phyloP scores from a whole-genome alignment of 2,797 vertebrate genomes.

The Chelonia mydas region DNA sequence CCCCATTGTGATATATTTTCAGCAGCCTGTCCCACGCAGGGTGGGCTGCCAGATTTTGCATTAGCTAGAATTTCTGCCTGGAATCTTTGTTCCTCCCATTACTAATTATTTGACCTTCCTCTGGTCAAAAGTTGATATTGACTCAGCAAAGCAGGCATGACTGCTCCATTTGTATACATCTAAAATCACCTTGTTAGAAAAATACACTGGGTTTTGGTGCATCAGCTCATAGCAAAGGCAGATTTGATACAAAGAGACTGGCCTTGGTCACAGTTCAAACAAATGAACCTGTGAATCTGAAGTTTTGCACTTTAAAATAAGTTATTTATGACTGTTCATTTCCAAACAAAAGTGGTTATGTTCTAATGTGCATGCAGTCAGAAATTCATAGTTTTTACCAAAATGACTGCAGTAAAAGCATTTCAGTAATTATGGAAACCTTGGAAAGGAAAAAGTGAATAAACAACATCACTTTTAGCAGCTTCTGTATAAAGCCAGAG shows the following conservation, averaged over 20 bases:
- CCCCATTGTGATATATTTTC: not conserved
- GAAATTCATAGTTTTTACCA: constrained; percentile 47
- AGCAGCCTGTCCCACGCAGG: not conserved
- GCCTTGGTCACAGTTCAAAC: not conserved
- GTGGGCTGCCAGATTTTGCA: not conserved
- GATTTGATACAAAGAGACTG: fast-evolving
- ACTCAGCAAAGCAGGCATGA: not conserved
- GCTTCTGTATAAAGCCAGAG: not conserved
- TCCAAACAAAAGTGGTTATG: not conserved
- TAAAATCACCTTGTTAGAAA: not conserved
- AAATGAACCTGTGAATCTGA: not conserved
- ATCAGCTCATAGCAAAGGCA: not conserved
- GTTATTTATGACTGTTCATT: constrained; percentile 31
- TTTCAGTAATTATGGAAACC: constrained; percentile 49
- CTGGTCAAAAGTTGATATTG: not conserved
- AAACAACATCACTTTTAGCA: constrained; percentile 1
- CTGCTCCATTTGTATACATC: not conserved
- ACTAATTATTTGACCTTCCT: not conserved
- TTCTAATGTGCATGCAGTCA: fast-evolving
- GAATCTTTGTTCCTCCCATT: not conserved
- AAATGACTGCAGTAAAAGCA: constrained; percentile 32
- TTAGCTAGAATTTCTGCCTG: not conserved
- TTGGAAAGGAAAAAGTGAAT: constrained; percentile 34
- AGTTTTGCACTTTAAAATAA: constrained; percentile 31
- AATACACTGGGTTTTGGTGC: not conserved